These are phyloP conservation scores for Habropoda laboriosa DNA, from an alignment of 1,140 invertebrate genomes.

Conservation along the genomic window DNA sequence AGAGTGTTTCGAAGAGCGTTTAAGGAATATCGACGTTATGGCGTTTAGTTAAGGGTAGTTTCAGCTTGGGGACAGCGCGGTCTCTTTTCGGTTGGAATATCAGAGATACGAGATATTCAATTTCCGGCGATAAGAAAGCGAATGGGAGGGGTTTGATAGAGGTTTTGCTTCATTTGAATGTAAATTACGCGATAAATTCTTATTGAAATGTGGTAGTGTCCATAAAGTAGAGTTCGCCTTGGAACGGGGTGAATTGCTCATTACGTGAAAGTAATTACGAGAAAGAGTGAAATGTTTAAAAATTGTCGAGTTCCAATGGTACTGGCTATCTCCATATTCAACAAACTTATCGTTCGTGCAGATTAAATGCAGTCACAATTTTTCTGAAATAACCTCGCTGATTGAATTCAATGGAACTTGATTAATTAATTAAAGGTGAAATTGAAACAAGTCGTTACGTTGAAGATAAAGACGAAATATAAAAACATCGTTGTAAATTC, in stretches of 20 bases:
- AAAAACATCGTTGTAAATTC: not conserved
- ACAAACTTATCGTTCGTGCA: not conserved
- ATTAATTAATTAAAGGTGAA: not conserved
- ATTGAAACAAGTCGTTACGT: no score
- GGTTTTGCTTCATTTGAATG: slow-evolving; percentile 24
- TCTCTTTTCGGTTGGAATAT: not conserved
- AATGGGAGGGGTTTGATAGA: not conserved
- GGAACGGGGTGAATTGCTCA: slow-evolving; percentile 5
- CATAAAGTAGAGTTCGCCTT: no score
- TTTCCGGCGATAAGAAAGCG: slow-evolving; percentile 1
- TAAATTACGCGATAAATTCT: slow-evolving; percentile 27
- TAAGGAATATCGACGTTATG: not conserved
- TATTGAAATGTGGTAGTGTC: not conserved
- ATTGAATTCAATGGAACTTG: not conserved
- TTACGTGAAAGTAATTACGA: slow-evolving; percentile 16
- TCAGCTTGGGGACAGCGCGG: not conserved
- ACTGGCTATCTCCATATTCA: not conserved
- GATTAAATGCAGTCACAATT: not conserved
- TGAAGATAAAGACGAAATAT: no score
- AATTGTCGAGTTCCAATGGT: not conserved
- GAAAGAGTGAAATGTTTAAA: not conserved
- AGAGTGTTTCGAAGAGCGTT: no score
- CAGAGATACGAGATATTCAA: slow-evolving; percentile 12
- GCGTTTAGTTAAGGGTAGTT: not conserved
- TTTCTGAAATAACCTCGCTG: not conserved